Conservation (phyloP, 2,888 invertebrate species). For the Hydraecia micacea region DNA sequence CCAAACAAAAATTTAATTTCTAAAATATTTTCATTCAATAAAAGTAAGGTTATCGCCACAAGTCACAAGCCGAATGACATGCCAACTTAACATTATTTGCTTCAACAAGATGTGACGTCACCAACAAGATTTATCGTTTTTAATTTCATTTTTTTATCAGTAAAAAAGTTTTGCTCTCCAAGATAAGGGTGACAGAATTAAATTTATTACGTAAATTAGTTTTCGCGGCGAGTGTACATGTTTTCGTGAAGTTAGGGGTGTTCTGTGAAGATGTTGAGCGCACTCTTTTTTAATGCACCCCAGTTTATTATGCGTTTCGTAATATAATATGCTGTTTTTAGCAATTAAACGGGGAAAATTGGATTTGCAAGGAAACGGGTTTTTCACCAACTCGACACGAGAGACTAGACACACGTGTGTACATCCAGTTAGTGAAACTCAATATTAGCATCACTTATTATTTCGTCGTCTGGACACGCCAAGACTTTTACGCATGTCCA, state of each 20-base stretch:
- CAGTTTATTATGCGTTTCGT: background rate
- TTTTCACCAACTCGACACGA: no score
- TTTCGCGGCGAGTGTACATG: conserved; percentile 54
- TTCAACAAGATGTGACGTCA: conserved; percentile 58
- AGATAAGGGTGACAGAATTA: conserved; percentile 64
- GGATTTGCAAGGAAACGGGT: background rate
- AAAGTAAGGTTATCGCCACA: conserved; percentile 25
- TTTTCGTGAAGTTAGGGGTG: conserved; percentile 42
- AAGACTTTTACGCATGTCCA: no score
- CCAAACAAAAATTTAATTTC: background rate
- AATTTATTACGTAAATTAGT: conserved; percentile 65
- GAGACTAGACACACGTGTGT: no score
- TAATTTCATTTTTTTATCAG: conserved; percentile 66
- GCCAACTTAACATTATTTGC: conserved; percentile 61
- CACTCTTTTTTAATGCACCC: conserved; percentile 29
- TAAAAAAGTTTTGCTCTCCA: conserved; percentile 51
- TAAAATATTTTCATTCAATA: conserved; percentile 33
- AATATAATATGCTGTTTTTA: background rate
- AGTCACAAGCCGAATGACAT: conserved; percentile 46
- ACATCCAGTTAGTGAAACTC: no score
- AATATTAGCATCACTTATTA: no score
- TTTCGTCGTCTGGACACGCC: no score
- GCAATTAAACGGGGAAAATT: background rate
- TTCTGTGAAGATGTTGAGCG: conserved; percentile 20
- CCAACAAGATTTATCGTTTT: conserved; percentile 67